Evolutionary conservation across 2,797 vertebrate species (phyloP).

Genomic region (Florisuga fusca): DNA sequence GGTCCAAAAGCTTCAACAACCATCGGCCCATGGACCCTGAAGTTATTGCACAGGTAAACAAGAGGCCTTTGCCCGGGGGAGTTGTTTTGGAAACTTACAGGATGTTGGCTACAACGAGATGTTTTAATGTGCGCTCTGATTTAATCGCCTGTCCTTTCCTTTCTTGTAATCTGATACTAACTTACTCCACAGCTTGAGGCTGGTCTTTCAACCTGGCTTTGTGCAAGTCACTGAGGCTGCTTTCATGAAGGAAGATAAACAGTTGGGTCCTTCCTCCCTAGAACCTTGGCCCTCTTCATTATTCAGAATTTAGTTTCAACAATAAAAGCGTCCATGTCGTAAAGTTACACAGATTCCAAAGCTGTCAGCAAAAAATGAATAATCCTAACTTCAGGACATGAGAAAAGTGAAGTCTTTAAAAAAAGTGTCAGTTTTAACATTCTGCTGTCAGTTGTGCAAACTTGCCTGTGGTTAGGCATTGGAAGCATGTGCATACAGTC

Average conservation of each 20-base stretch:
- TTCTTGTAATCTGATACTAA: rapidly evolving
- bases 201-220: not conserved
- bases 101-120: not conserved
- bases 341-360: not conserved
- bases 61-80: not conserved
- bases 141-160: not conserved
- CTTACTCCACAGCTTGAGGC: not conserved
- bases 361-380: conserved; percentile 2
- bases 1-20: conserved; percentile 99
- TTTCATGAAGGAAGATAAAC: not conserved
- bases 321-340: not conserved
- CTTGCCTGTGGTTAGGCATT: conserved; percentile 17
- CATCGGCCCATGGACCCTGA: conserved; percentile 95
- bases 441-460: not conserved
- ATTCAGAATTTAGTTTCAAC: not conserved
- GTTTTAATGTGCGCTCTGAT: not conserved
- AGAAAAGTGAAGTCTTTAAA: not conserved
- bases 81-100: not conserved
- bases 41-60: conserved; percentile 89
- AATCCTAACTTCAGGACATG: not conserved
- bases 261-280: not conserved
- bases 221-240: not conserved
- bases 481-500: not conserved
- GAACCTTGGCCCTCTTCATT: not conserved
- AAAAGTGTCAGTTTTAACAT: not conserved